These are phyloP conservation scores for Corythornis vintsioides DNA, from an alignment of 2,113 vertebrate genomes.

Conservation along the genomic window DNA sequence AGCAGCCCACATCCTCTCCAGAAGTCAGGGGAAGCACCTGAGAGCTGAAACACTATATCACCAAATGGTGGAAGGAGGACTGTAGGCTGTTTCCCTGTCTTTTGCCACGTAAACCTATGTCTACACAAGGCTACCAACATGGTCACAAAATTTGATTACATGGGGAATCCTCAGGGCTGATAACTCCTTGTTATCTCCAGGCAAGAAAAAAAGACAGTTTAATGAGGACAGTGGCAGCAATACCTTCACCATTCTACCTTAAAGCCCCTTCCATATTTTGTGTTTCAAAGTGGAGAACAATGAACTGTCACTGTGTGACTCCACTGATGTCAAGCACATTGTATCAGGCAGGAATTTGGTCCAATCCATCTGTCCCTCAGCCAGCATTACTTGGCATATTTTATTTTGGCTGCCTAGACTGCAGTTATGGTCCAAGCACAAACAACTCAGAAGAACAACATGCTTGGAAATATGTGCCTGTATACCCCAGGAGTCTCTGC, in stretches of 20 bases:
- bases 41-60: not conserved
- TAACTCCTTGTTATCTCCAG: not conserved
- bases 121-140: not conserved
- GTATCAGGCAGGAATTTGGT: conserved; percentile 15
- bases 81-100: not conserved
- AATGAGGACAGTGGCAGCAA: not conserved
- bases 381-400: conserved; percentile 68
- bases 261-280: not conserved
- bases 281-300: conserved; percentile 52
- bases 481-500: not conserved
- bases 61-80: not conserved
- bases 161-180: not conserved
- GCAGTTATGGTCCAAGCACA: conserved; percentile 51
- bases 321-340: not conserved
- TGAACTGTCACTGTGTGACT: conserved; percentile 38
- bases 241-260: not conserved
- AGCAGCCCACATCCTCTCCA: rapidly evolving
- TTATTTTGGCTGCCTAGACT: conserved; percentile 47
- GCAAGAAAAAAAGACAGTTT: not conserved
- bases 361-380: conserved; percentile 37
- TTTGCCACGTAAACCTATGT: not conserved
- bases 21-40: rapidly evolving
- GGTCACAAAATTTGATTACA: not conserved
- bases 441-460: conserved; percentile 44
- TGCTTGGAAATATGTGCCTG: conserved; percentile 51